These are phyloP conservation scores for Melikaiella ostensackeni DNA, from an alignment of 2,888 invertebrate species.

Conservation along the genomic window DNA sequence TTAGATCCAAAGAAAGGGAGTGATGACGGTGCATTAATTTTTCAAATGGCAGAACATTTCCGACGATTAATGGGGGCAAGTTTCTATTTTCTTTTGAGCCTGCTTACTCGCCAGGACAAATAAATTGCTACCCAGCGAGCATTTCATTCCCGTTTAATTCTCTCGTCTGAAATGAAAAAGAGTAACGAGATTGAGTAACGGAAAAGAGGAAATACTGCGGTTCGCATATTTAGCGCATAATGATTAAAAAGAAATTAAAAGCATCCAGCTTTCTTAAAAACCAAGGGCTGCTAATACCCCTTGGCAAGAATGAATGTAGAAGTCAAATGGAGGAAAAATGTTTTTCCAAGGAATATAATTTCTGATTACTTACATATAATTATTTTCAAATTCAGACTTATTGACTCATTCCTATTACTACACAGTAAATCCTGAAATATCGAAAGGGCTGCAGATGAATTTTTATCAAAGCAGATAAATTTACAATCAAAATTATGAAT, in stretches of 20 bases:
- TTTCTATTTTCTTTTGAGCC: slow-evolving; percentile 13
- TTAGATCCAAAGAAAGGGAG: background rate
- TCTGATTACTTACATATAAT: background rate
- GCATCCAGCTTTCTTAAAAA: background rate
- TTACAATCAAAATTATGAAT: too few relatives aligned
- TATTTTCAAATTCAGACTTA: background rate
- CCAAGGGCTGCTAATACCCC: background rate
- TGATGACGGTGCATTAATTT: slow-evolving; percentile 3
- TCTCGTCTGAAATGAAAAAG: background rate
- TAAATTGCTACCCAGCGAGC: slow-evolving; percentile 7
- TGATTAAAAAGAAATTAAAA: slow-evolving; percentile 4
- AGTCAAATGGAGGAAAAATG: background rate
- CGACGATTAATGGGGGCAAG: slow-evolving; percentile 8
- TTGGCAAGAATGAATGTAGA: background rate
- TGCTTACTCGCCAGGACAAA: background rate
- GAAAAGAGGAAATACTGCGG: background rate
- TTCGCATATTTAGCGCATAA: background rate
- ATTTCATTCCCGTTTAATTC: slow-evolving; percentile 21
- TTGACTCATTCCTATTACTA: too few relatives aligned
- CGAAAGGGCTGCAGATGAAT: too few relatives aligned
- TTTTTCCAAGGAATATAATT: background rate
- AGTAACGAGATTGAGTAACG: background rate
- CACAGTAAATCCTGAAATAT: too few relatives aligned
- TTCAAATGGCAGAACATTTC: slow-evolving; percentile 15
- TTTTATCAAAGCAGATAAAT: too few relatives aligned